These are phyloP conservation scores for Cosmia pyralina DNA, from an alignment of 2,888 invertebrate species.

Conservation along the genomic window DNA sequence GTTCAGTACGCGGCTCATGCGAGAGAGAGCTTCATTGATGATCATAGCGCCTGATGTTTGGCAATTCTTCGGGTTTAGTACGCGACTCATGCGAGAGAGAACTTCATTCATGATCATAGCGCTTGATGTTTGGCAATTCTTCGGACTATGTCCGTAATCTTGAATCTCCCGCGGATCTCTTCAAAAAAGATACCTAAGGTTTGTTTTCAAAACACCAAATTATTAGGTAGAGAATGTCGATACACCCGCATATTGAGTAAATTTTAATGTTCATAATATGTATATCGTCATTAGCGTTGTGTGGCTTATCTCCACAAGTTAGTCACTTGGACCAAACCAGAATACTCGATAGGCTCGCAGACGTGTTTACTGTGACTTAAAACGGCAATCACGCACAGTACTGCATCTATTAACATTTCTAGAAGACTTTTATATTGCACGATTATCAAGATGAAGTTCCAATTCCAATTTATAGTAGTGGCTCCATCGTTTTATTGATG, in stretches of 20 bases:
- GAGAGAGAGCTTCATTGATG: too few species aligned
- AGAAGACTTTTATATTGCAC: slow-evolving; percentile 33
- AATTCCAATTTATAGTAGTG: too few species aligned
- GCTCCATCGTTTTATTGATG: too few species aligned
- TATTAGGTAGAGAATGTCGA: background rate
- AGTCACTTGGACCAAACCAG: slow-evolving; percentile 28
- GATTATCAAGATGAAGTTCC: slow-evolving; percentile 15
- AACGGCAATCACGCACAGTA: slow-evolving; percentile 58
- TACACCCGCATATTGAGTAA: background rate
- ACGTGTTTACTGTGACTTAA: slow-evolving; percentile 51
- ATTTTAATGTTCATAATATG: background rate
- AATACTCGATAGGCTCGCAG: slow-evolving; percentile 44
- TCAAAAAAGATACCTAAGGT: background rate
- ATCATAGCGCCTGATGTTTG: too few species aligned
- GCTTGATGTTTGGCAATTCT: background rate
- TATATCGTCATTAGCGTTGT: too few species aligned
- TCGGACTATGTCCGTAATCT: background rate
- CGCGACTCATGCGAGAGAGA: too few species aligned
- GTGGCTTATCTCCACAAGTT: slow-evolving; percentile 3
- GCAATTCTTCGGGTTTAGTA: too few species aligned
- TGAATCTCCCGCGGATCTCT: background rate
- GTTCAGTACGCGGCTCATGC: too few species aligned
- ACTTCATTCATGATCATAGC: too few species aligned
- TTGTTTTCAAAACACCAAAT: too few species aligned
- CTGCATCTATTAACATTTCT: slow-evolving; percentile 46